Conservation (phyloP, 2,797 vertebrate genomes). For the Huso huso region DNA sequence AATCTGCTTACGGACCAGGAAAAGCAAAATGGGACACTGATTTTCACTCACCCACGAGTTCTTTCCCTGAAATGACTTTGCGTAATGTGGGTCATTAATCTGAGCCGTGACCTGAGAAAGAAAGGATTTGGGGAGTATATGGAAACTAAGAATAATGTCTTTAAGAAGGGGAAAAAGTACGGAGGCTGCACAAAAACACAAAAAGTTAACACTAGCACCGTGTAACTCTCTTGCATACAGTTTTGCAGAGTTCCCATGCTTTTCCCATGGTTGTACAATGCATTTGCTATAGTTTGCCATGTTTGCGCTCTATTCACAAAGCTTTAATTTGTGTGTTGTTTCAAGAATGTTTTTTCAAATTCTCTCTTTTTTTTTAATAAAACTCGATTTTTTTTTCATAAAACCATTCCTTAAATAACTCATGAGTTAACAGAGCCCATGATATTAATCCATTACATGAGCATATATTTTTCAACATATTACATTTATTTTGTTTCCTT, state of each 20-base stretch:
- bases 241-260: neutral
- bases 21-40: slow-evolving; percentile 7
- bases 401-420: slow-evolving; percentile 41
- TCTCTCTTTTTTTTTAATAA: neutral
- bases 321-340: neutral
- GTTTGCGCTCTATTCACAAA: neutral
- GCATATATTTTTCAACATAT: too few species aligned
- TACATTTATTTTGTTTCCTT: too few species aligned
- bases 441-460: neutral
- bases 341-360: neutral
- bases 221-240: neutral
- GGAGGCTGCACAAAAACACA: neutral
- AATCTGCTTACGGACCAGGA: slow-evolving; percentile 7
- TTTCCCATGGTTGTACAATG: neutral
- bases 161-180: neutral
- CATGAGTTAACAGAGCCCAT: slow-evolving; percentile 41
- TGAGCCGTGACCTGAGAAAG: neutral
- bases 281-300: neutral
- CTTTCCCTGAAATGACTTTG: too few species aligned
- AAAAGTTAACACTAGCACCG: neutral
- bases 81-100: neutral
- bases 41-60: too few species aligned
- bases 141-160: neutral
- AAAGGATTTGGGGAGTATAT: neutral
- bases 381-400: neutral